A percentile compares a stretch with the other conserved stretches of the same genome.
phyloP scores from a whole-genome alignment of 2,888 invertebrate genomes.

The Morinoia aosen region DNA sequence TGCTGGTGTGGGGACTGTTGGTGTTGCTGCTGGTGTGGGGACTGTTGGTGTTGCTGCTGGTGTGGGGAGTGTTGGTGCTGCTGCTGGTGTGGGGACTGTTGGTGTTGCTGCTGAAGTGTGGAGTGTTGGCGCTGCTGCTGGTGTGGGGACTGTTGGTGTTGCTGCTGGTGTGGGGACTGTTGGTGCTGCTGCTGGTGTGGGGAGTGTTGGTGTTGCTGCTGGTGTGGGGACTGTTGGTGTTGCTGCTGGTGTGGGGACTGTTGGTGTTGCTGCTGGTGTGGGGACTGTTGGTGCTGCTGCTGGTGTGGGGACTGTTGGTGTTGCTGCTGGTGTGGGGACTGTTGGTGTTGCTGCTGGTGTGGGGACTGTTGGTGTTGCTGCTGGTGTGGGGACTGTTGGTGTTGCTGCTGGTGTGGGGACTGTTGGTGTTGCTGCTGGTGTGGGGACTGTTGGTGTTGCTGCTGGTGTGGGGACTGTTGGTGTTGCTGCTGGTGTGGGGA shows the following conservation, averaged over 20 bases:
- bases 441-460: not conserved
- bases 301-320: not conserved
- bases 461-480: not conserved
- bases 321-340: not conserved
- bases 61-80: not conserved
- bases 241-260: not conserved
- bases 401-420: not conserved
- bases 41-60: not conserved
- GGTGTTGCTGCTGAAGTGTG: not conserved
- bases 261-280: not conserved
- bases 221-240: not conserved
- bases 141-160: not conserved
- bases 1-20: not conserved
- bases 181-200: not conserved
- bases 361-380: not conserved
- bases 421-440: not conserved
- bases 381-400: not conserved
- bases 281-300: not conserved
- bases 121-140: not conserved
- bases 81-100: not conserved
- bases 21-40: not conserved
- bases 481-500: not conserved
- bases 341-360: not conserved
- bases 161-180: not conserved
- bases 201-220: not conserved